A percentile compares a stretch with the other conserved stretches of the same genome.
Evolutionary conservation across 2,113 vertebrate species (phyloP).

Genomic region (Ciconia stormi): DNA sequence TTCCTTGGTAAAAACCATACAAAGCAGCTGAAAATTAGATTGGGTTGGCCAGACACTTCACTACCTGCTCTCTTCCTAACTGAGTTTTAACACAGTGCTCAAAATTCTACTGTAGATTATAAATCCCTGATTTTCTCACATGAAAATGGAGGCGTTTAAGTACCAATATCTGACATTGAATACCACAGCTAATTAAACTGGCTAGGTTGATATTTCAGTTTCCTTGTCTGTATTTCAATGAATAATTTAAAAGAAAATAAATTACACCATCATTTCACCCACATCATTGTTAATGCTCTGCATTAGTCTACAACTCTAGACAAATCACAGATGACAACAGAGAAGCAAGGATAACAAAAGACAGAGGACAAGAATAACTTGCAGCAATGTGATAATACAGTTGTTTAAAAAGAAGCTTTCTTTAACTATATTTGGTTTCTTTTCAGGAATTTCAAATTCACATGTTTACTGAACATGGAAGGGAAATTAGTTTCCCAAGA

Average conservation of each 20-base stretch:
- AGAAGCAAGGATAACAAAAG: neutral
- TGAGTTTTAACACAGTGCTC: neutral
- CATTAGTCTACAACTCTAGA: neutral
- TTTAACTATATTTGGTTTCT: neutral
- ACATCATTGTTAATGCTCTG: neutral
- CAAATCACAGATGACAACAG: neutral
- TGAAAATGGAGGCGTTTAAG: neutral
- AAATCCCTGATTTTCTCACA: neutral
- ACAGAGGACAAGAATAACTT: neutral
- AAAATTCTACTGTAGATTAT: neutral
- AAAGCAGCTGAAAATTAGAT: neutral
- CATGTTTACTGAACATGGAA: neutral
- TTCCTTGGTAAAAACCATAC: neutral
- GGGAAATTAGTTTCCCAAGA: neutral
- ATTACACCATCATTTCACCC: neutral
- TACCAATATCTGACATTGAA: neutral
- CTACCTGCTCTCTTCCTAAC: neutral
- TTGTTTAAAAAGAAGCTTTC: neutral
- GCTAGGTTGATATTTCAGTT: neutral
- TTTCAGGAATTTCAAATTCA: neutral
- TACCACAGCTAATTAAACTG: neutral
- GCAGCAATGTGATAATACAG: neutral
- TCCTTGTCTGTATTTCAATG: neutral
- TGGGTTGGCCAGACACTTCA: neutral
- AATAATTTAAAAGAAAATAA: neutral